Evolutionary conservation across 2,797 vertebrate genomes (phyloP).

Genomic region (Sorex maritimensis): DNA sequence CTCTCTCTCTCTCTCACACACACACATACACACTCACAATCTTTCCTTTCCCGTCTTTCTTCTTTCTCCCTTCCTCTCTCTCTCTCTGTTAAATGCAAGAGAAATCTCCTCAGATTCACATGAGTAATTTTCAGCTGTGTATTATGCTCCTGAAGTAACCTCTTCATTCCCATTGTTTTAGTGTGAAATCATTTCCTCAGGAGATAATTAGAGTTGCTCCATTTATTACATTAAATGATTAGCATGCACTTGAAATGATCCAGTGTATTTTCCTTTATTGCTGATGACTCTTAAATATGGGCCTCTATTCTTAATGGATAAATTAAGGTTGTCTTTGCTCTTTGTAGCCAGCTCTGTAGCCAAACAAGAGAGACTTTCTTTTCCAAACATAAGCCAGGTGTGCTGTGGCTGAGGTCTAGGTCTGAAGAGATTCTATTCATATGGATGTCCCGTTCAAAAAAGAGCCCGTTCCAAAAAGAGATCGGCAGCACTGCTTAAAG

Average conservation of each 20-base stretch:
- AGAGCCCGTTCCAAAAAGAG: slow-evolving; percentile 86
- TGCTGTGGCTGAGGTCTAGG: slow-evolving; percentile 77
- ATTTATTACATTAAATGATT: slow-evolving; percentile 95
- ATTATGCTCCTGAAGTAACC: slow-evolving; percentile 91
- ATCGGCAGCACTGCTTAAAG: slow-evolving; percentile 69
- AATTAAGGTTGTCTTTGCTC: slow-evolving; percentile 92
- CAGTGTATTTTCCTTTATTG: slow-evolving; percentile 93
- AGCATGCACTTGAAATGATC: slow-evolving; percentile 94
- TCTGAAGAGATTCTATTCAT: slow-evolving; percentile 84
- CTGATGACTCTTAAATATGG: slow-evolving; percentile 93
- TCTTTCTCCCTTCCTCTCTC: background rate
- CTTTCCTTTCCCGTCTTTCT: background rate
- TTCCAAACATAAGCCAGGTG: slow-evolving; percentile 91
- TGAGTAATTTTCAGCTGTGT: slow-evolving; percentile 91
- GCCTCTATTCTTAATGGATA: slow-evolving; percentile 90
- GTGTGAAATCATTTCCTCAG: slow-evolving; percentile 94
- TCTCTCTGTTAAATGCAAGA: slow-evolving; percentile 35
- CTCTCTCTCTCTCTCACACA: slow-evolving; percentile 45
- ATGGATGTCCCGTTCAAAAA: slow-evolving; percentile 83
- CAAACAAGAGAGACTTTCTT: slow-evolving; percentile 90
- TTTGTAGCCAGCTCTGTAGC: slow-evolving; percentile 89
- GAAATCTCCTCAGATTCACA: slow-evolving; percentile 89
- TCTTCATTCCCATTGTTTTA: slow-evolving; percentile 93
- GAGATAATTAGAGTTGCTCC: slow-evolving; percentile 95
- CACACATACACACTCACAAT: background rate